Conservation (phyloP, 35 echinoderm and acorn worm genomes). For the Chiridota heheva region DNA sequence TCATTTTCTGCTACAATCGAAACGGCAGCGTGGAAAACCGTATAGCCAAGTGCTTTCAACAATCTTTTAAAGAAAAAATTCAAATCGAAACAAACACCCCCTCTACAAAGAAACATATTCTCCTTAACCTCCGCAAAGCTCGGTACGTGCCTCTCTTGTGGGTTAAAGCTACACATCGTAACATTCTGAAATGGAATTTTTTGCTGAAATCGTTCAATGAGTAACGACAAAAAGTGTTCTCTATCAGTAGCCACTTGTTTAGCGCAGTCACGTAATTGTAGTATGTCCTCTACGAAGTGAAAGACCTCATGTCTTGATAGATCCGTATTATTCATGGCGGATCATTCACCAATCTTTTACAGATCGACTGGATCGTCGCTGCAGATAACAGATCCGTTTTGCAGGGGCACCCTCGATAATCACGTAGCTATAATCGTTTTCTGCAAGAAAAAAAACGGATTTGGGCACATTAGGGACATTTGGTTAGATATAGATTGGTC, state of each 20-base stretch:
- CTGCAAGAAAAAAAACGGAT: too few species aligned
- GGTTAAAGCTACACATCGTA: slow-evolving; percentile 16
- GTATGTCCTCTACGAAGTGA: not conserved
- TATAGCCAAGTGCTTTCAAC: slow-evolving; percentile 43
- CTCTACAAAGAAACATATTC: slow-evolving; percentile 24
- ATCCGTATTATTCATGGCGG: not conserved
- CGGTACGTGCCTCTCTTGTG: slow-evolving; percentile 35
- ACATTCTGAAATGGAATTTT: slow-evolving; percentile 69
- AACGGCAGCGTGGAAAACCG: slow-evolving; percentile 25
- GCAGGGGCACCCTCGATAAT: too few species aligned
- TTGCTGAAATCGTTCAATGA: slow-evolving; percentile 22
- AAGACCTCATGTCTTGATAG: not conserved
- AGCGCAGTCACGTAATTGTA: not conserved
- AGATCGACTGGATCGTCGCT: too few species aligned
- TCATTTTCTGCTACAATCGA: slow-evolving; percentile 27
- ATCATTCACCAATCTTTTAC: too few species aligned
- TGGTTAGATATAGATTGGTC: too few species aligned
- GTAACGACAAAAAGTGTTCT: not conserved
- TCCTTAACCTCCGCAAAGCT: slow-evolving; percentile 48
- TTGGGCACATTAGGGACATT: too few species aligned
- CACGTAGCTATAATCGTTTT: too few species aligned
- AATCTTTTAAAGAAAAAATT: slow-evolving; percentile 43
- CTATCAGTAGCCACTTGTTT: not conserved
- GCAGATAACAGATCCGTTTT: too few species aligned
- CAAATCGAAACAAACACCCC: slow-evolving; percentile 57